Evolutionary conservation across 2,888 invertebrate species (phyloP).

Genomic region (Clistopyga incitator): DNA sequence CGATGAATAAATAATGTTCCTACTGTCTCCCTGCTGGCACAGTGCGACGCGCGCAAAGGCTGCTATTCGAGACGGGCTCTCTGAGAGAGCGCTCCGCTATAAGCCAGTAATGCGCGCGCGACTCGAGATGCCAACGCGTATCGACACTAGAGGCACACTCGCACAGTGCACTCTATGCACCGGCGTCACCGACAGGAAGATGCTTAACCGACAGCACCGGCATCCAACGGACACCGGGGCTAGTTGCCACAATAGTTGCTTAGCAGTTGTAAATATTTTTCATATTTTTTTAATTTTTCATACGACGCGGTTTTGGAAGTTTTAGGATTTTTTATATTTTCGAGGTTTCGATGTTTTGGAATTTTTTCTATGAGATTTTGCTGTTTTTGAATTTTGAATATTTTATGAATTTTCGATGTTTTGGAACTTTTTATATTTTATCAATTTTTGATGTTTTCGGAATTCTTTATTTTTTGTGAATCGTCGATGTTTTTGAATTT

Average conservation of each 20-base stretch:
- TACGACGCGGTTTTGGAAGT: background rate
- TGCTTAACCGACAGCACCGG: background rate
- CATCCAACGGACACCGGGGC: constrained; percentile 60
- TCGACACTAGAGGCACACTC: constrained; percentile 81
- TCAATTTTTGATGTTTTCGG: too few relatives aligned
- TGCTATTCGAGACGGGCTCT: background rate
- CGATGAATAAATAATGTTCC: constrained; percentile 62
- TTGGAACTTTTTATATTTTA: too few relatives aligned
- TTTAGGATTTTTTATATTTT: background rate
- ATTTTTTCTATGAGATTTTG: too few relatives aligned
- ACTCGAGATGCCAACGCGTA: constrained; percentile 76
- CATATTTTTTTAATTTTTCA: background rate
- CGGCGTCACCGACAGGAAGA: constrained; percentile 66
- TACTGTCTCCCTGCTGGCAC: constrained; percentile 58
- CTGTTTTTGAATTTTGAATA: too few relatives aligned
- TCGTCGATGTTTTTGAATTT: too few relatives aligned
- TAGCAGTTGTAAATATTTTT: background rate
- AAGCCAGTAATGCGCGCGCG: background rate
- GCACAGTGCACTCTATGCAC: constrained; percentile 78
- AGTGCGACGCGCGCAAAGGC: constrained; percentile 20
- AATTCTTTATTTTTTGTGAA: too few relatives aligned
- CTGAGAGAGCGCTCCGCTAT: background rate
- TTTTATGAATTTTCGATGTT: too few relatives aligned
- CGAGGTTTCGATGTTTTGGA: too few relatives aligned
- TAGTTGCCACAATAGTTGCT: background rate